Conservation (phyloP, 2,113 vertebrate species). For the Lipophrys pholis region DNA sequence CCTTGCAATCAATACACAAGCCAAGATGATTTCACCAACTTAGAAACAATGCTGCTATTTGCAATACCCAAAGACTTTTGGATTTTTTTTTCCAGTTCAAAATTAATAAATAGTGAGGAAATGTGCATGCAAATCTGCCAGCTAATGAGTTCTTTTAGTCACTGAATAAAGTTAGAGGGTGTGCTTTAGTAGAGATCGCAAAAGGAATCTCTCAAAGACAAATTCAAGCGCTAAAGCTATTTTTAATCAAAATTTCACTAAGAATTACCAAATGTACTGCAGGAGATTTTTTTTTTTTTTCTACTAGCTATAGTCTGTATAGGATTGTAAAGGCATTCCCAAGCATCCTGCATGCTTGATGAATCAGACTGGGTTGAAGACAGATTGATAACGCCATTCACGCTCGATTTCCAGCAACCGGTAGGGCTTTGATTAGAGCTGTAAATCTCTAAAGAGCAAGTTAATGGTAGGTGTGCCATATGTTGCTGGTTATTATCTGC, state of each 20-base stretch:
- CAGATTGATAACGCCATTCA: conserved; percentile 79
- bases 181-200: too few species aligned
- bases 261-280: not conserved
- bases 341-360: conserved; percentile 50
- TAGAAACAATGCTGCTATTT: not conserved
- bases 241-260: not conserved
- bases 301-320: not conserved
- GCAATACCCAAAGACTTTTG: conserved; percentile 13
- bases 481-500: conserved; percentile 37
- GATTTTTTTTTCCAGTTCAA: not conserved
- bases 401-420: conserved; percentile 75
- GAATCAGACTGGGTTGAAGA: conserved; percentile 70
- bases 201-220: not conserved
- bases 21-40: not conserved
- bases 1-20: conserved; percentile 36
- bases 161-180: too few species aligned
- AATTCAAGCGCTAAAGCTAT: too few species aligned
- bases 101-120: too few species aligned
- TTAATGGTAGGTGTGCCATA: conserved; percentile 54
- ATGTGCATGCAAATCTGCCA: too few species aligned
- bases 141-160: not conserved
- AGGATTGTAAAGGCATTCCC: conserved; percentile 12
- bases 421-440: conserved; percentile 74
- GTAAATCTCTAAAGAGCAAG: conserved; percentile 72
- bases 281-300: too few species aligned